Evolutionary conservation across 1,140 invertebrate species (phyloP).

Genomic region (Chironomus striatipennis): DNA sequence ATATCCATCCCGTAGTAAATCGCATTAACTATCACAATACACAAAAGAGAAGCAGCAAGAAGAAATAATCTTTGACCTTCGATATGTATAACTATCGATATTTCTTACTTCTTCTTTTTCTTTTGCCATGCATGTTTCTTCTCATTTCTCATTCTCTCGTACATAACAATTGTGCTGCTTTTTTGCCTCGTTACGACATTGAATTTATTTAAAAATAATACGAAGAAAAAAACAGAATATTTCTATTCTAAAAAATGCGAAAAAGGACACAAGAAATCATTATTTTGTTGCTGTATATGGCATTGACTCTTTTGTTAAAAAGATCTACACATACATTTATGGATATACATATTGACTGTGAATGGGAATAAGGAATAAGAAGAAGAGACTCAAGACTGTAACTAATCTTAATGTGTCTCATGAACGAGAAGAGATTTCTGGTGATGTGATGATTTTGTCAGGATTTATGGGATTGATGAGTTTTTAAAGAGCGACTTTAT

Average conservation of each 20-base stretch:
- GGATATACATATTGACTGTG: background rate
- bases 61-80: slow-evolving; percentile 13
- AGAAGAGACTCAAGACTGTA: slow-evolving; percentile 11
- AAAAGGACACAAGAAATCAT: slow-evolving; percentile 24
- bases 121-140: too few relatives aligned
- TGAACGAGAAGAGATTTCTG: background rate
- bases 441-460: too few relatives aligned
- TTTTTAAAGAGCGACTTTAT: too few relatives aligned
- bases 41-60: slow-evolving; percentile 7
- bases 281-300: slow-evolving; percentile 14
- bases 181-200: slow-evolving; percentile 1
- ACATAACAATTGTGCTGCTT: background rate
- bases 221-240: background rate
- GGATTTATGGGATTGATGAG: too few relatives aligned
- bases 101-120: background rate
- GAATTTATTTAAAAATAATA: background rate
- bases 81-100: background rate
- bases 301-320: background rate
- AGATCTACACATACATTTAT: background rate
- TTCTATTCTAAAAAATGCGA: slow-evolving; percentile 18
- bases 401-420: slow-evolving; percentile 12
- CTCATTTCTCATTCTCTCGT: too few relatives aligned
- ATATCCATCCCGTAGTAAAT: too few relatives aligned
- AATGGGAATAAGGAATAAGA: background rate
- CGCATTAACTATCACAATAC: background rate